Percentiles rank a stretch among this genome's conserved stretches.
Conservation (phyloP, 2,113 vertebrate species). For the Ornithorhynchus anatinus region DNA sequence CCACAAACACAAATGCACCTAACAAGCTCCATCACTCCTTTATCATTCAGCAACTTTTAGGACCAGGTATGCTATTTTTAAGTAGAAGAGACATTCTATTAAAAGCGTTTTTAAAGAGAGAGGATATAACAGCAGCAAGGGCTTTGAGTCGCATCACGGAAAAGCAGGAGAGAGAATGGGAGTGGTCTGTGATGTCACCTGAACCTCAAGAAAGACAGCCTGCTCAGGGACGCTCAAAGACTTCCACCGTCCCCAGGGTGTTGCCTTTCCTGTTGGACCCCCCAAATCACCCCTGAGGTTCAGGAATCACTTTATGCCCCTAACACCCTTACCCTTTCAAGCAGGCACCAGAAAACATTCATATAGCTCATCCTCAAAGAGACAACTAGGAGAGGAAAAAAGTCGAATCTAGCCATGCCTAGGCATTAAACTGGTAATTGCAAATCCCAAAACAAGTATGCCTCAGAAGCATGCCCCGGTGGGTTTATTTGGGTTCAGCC, state of each 20-base stretch:
- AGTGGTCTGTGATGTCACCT: not conserved
- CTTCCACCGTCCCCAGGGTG: not conserved
- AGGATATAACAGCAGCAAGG: slow-evolving; percentile 35
- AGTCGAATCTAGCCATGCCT: too few relatives aligned
- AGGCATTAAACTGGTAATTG: too few relatives aligned
- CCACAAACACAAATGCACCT: too few relatives aligned
- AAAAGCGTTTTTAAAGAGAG: slow-evolving; percentile 52
- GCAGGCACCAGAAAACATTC: not conserved
- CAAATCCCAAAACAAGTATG: too few relatives aligned
- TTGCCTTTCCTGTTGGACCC: not conserved
- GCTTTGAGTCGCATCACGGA: slow-evolving; percentile 6
- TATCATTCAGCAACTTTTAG: too few relatives aligned
- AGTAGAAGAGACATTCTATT: slow-evolving; percentile 39
- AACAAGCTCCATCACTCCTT: too few relatives aligned
- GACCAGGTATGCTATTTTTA: slow-evolving; percentile 10
- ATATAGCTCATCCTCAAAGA: too few relatives aligned
- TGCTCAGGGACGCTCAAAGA: not conserved
- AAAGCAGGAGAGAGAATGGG: not conserved
- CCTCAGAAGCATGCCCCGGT: too few relatives aligned
- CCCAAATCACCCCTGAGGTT: not conserved
- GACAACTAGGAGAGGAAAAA: too few relatives aligned
- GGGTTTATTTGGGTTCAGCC: too few relatives aligned
- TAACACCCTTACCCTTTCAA: not conserved
- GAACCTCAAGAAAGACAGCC: not conserved
- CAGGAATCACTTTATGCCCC: not conserved